Conservation (phyloP, 2,797 vertebrate genomes). For the Enteromius viviparus region DNA sequence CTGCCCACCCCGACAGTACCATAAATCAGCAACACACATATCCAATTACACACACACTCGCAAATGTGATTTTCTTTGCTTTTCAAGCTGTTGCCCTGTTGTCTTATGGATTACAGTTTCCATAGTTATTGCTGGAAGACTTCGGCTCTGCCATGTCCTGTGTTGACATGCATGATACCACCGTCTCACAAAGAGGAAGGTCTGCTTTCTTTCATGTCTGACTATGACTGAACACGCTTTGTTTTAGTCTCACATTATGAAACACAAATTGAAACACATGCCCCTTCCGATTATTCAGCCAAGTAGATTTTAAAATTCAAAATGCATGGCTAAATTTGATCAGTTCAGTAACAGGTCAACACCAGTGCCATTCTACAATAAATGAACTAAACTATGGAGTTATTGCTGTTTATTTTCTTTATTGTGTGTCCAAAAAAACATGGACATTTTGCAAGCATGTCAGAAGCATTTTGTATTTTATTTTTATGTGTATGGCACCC, state of each 20-base stretch:
- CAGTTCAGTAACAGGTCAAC: not conserved
- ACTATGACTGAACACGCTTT: conserved; percentile 61
- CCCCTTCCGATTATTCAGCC: not conserved
- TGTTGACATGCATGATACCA: conserved; percentile 75
- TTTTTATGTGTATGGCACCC: no score
- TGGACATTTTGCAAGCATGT: not conserved
- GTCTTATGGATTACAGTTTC: conserved; percentile 48
- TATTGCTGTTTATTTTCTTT: not conserved
- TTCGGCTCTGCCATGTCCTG: conserved; percentile 64
- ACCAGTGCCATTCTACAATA: not conserved
- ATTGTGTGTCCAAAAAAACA: not conserved
- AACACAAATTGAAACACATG: conserved; percentile 45
- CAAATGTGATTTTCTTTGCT: conserved; percentile 7
- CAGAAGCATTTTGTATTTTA: not conserved
- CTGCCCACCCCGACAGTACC: conserved; percentile 49
- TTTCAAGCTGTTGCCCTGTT: not conserved
- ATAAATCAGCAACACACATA: conserved; percentile 39
- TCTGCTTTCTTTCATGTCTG: conserved; percentile 75
- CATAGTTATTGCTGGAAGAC: conserved; percentile 7
- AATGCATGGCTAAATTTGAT: not conserved
- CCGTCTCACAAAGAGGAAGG: conserved; percentile 74
- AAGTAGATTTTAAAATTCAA: not conserved
- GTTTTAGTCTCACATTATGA: conserved; percentile 65
- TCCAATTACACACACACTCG: not conserved
- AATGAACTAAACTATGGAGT: not conserved